phyloP scores from a whole-genome alignment of 1,140 invertebrate genomes.

The Heliothis subflexa region DNA sequence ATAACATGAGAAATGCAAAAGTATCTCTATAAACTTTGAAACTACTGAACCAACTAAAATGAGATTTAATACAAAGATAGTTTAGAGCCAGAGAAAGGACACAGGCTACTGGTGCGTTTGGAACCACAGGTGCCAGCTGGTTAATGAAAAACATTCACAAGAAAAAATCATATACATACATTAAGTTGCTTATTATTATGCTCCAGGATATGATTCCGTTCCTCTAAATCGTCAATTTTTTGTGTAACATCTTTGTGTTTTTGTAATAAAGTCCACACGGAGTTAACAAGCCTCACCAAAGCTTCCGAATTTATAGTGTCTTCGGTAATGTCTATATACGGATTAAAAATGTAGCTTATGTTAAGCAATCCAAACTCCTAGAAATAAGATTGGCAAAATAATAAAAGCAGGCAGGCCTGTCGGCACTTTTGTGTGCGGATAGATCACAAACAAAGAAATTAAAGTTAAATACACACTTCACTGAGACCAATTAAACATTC shows the following conservation, averaged over 20 bases:
- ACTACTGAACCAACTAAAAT: no score
- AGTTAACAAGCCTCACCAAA: constrained; percentile 73
- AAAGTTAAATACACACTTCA: constrained; percentile 64
- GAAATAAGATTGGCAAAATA: constrained; percentile 45
- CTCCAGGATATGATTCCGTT: constrained; percentile 74
- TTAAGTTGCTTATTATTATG: constrained; percentile 74
- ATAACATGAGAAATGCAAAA: not conserved
- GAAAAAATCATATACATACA: constrained; percentile 58
- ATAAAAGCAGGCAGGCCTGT: not conserved
- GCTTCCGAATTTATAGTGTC: constrained; percentile 65
- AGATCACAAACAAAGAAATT: constrained; percentile 34
- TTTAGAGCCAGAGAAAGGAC: no score
- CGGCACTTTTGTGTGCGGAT: no score
- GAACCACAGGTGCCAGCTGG: no score
- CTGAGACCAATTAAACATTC: constrained; percentile 77
- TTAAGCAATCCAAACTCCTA: constrained; percentile 76
- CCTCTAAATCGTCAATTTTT: constrained; percentile 66
- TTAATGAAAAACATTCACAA: not conserved
- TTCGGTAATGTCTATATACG: constrained; percentile 69
- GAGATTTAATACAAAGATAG: no score
- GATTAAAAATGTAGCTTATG: constrained; percentile 77
- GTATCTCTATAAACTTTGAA: no score
- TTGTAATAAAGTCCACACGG: constrained; percentile 73
- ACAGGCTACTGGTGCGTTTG: no score
- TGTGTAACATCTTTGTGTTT: constrained; percentile 68